Percentiles rank a stretch among this genome's conserved stretches.
phyloP scores from a whole-genome alignment of 2,797 vertebrate species.

The Spinus pinus region DNA sequence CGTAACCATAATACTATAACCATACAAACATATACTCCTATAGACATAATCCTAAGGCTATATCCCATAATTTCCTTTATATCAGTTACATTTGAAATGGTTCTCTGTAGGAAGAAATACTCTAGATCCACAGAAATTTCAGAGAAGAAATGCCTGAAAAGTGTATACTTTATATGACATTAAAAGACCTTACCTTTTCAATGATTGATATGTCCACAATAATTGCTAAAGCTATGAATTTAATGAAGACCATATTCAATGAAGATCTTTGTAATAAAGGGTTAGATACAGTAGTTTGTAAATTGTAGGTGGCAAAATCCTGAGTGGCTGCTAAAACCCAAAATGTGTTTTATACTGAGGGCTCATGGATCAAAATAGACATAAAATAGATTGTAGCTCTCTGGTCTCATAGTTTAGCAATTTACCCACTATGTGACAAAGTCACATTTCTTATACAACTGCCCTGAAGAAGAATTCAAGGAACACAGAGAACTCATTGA shows the following conservation, averaged over 20 bases:
- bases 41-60: background rate
- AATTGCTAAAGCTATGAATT: background rate
- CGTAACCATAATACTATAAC: background rate
- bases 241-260: background rate
- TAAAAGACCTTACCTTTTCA: background rate
- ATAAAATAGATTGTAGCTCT: background rate
- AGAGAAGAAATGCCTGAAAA: background rate
- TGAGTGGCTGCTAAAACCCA: background rate
- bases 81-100: background rate
- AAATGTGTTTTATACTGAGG: background rate
- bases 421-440: background rate
- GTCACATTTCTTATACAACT: background rate
- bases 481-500: background rate
- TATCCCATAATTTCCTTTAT: background rate
- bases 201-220: background rate
- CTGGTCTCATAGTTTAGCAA: background rate
- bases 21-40: background rate
- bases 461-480: background rate
- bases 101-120: background rate
- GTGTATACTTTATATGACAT: background rate
- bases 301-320: background rate
- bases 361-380: background rate
- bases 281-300: background rate
- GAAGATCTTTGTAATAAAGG: background rate
- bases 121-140: background rate